Evolutionary conservation across 2,888 invertebrate genomes (phyloP), one percentile per base, ranked within the genome.

Genomic region (Crocallis elinguaria): DNA sequence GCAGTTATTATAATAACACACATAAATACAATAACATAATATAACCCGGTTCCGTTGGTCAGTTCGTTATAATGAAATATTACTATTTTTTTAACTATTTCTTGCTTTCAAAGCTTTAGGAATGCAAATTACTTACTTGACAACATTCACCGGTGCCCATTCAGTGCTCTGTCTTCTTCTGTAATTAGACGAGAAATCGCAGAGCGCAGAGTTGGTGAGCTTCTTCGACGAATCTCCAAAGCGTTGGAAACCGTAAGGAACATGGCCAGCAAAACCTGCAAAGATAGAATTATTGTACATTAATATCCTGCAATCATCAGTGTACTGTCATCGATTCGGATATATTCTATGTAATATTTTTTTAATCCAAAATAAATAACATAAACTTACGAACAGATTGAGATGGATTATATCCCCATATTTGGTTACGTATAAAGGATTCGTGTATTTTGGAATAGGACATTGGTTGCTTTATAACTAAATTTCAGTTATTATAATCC

Each of bases 161-260:
- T 95, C 95, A 5, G 94, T 94, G 69, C 94, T 95, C 69, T 94
- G 92, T 50, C 94, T 92, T 70, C 94, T 92, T 58, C 95, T 93
- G 82, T 96, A 95, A 79, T 95, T 95, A 13, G 95, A 93, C 0
- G 95, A 94, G 78, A 96, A 96, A 71, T 95, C 95, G 69, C 94
- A 94, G 19, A 96, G 90, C 0, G 95, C 94, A 44, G 95, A 94
- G 63, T 94, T 94, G 3, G 95, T 95, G 64, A 94, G 88, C 43
- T 93, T 93, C 73, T 94, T 93, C 57, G 93, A 93, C 1, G 93
- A 86, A 64, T 94, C 93, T 3, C 95, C 95, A 71, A 94, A 94
- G 14, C 93, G 89, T 59, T 92, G 91, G 73, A 93, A 93, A 32
- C 94, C 94, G 60, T 94, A 94, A 0, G 95, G 94, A 29, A 94